These are phyloP conservation scores for Eupithecia exiguata DNA, from an alignment of 2,888 invertebrate species.

Conservation along the genomic window DNA sequence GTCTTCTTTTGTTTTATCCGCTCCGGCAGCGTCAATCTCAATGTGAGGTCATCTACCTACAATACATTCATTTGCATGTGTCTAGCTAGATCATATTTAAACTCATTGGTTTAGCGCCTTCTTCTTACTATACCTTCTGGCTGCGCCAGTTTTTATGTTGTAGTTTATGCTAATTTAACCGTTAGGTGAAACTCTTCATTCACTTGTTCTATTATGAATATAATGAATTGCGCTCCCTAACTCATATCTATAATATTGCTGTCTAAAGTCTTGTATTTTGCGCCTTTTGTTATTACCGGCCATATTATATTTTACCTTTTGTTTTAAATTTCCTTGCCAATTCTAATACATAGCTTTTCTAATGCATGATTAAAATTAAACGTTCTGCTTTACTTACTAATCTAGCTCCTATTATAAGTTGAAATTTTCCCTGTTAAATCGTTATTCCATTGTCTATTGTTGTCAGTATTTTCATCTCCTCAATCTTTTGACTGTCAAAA, in stretches of 20 bases:
- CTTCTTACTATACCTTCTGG: slow-evolving; percentile 3
- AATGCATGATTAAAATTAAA: not conserved
- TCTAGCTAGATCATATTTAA: not conserved
- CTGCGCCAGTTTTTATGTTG: not conserved
- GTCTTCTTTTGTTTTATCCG: too few species aligned
- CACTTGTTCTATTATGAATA: not conserved
- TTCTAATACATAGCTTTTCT: not conserved
- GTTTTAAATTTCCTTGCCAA: not conserved
- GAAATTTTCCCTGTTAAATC: not conserved
- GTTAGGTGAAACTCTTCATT: not conserved
- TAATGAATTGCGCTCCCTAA: not conserved
- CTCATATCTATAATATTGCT: not conserved
- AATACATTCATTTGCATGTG: not conserved
- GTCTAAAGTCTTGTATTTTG: not conserved
- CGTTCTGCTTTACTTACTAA: not conserved
- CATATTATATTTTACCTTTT: slow-evolving; percentile 15
- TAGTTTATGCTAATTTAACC: not conserved
- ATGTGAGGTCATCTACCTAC: not conserved
- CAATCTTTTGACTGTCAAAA: not conserved
- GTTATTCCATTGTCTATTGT: not conserved
- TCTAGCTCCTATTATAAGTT: not conserved
- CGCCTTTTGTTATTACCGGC: not conserved
- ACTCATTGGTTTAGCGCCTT: not conserved
- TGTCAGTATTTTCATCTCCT: not conserved
- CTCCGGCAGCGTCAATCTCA: slow-evolving; percentile 3